phyloP scores from a whole-genome alignment of 2,888 invertebrate species.

The Polydrusus pterygomalis region DNA sequence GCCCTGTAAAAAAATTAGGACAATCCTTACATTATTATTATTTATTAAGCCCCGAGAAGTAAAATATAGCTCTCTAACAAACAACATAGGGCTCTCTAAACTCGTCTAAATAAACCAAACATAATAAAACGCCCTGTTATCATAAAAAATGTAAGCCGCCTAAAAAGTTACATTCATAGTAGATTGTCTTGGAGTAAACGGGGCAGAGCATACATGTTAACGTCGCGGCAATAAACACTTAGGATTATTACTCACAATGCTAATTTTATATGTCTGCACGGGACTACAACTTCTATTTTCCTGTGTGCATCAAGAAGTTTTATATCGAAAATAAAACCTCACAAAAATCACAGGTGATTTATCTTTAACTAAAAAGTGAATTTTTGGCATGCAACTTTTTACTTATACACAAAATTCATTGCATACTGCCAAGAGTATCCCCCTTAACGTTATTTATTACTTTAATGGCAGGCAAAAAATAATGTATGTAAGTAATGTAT shows the following conservation, averaged over 20 bases:
- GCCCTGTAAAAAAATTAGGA: constrained; percentile 80
- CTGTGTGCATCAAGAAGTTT: constrained; percentile 56
- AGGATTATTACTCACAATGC: constrained; percentile 34
- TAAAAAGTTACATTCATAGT: too few relatives aligned
- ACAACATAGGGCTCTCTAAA: neutral
- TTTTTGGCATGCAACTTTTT: too few relatives aligned
- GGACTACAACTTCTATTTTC: constrained; percentile 48
- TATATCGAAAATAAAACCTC: constrained; percentile 50
- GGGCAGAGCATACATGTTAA: constrained; percentile 52
- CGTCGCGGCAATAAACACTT: constrained; percentile 34
- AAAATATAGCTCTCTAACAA: too few relatives aligned
- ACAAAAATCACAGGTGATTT: constrained; percentile 54
- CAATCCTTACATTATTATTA: neutral
- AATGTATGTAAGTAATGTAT: too few relatives aligned
- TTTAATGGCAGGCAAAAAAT: too few relatives aligned
- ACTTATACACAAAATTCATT: too few relatives aligned
- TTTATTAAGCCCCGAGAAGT: too few relatives aligned
- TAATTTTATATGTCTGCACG: constrained; percentile 51
- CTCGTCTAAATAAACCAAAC: neutral
- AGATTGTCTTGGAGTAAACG: constrained; percentile 50
- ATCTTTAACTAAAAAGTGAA: too few relatives aligned
- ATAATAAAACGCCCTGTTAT: too few relatives aligned
- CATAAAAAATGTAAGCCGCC: too few relatives aligned
- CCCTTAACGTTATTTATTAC: too few relatives aligned
- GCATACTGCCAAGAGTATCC: too few relatives aligned